Conservation (phyloP, 2,888 invertebrate genomes). For the Drosophila ezoana region DNA sequence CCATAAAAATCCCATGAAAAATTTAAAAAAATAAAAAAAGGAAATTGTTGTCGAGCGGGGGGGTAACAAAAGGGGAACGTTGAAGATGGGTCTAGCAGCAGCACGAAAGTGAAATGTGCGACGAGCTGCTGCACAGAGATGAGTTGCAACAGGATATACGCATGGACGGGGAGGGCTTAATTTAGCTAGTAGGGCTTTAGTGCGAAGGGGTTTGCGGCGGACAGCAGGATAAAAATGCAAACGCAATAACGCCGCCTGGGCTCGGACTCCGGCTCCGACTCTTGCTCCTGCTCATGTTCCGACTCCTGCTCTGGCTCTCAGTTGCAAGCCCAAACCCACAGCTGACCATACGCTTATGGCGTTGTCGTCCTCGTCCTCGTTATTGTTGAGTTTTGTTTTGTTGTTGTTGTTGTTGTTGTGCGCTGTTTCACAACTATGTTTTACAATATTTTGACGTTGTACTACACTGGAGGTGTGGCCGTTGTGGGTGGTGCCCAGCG, state of each 20-base stretch:
- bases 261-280: slow-evolving; percentile 2
- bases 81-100: slow-evolving; percentile 23
- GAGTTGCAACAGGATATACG: slow-evolving; percentile 64
- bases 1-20: slow-evolving; percentile 83
- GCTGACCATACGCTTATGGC: slow-evolving; percentile 59
- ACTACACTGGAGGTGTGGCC: slow-evolving; percentile 52
- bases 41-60: too few species aligned
- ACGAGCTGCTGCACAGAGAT: slow-evolving; percentile 56
- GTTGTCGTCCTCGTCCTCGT: slow-evolving; percentile 63
- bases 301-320: not conserved
- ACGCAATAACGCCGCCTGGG: slow-evolving; percentile 54
- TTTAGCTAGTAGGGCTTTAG: slow-evolving; percentile 68
- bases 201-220: slow-evolving; percentile 6
- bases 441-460: slow-evolving; percentile 79
- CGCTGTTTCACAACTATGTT: slow-evolving; percentile 79
- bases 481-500: slow-evolving; percentile 24
- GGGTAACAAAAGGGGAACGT: not conserved
- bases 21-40: slow-evolving; percentile 52
- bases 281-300: slow-evolving; percentile 2
- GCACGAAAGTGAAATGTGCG: slow-evolving; percentile 59
- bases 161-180: slow-evolving; percentile 58
- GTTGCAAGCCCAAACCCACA: slow-evolving; percentile 9
- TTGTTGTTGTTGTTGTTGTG: slow-evolving; percentile 54
- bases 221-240: slow-evolving; percentile 69
- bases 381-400: slow-evolving; percentile 36